Conservation (phyloP, 2,113 vertebrate species). For the Nesogale talazaci region DNA sequence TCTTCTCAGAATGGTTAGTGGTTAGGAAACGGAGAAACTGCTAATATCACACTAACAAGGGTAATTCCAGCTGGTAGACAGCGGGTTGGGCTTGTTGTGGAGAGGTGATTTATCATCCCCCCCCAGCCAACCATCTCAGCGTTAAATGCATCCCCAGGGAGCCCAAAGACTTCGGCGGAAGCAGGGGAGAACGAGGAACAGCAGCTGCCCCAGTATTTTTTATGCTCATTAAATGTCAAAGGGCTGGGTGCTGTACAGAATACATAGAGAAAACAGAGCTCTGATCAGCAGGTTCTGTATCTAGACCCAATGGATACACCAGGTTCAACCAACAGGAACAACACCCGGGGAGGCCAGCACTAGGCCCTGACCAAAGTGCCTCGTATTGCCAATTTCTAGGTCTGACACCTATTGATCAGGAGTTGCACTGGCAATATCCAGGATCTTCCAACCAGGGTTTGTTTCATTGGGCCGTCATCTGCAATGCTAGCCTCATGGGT, state of each 20-base stretch:
- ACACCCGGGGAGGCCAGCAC: background rate
- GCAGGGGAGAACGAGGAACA: too few relatives aligned
- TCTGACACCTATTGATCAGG: background rate
- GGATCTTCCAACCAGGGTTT: background rate
- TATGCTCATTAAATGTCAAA: background rate
- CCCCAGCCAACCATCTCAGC: accelerated
- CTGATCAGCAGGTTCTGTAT: background rate
- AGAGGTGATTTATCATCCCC: conserved; percentile 5
- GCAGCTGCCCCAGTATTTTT: background rate
- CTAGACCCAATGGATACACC: background rate
- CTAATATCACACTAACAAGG: background rate
- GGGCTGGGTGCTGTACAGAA: background rate
- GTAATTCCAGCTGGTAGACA: background rate
- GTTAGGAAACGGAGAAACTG: background rate
- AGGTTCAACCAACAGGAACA: background rate
- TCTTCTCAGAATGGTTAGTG: background rate
- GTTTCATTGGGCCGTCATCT: background rate
- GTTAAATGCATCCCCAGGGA: background rate
- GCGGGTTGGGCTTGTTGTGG: background rate
- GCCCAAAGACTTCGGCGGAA: background rate
- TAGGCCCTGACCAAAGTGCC: background rate
- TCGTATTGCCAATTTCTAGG: background rate
- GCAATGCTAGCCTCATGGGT: background rate
- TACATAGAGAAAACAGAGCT: background rate
- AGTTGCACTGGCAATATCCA: background rate